Evolutionary conservation across 2,888 invertebrate species (phyloP).

Genomic region (Hedychridium roseum): DNA sequence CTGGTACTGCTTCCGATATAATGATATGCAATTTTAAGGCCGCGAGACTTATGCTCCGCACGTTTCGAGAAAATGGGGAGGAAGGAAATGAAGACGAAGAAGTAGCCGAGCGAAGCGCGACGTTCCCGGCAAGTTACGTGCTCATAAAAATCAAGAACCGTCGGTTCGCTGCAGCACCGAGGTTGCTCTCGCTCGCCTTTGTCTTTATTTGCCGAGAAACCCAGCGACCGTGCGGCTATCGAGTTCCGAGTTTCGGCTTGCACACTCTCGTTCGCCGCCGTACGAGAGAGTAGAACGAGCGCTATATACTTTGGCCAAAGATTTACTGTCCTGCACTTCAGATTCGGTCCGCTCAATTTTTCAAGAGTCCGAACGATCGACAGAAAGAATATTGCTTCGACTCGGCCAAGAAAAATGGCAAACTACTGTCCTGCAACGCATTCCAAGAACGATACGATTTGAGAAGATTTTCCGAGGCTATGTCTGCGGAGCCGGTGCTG

Average conservation of each 20-base stretch:
- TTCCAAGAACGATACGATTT: constrained; percentile 6
- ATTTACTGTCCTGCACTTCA: constrained; percentile 32
- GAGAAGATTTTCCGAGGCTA: too few relatives aligned
- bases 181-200: constrained; percentile 44
- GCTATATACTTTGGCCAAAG: constrained; percentile 27
- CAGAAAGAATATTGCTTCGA: too few relatives aligned
- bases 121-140: constrained; percentile 59
- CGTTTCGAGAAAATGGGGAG: constrained; percentile 5
- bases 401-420: too few relatives aligned
- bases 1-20: too few relatives aligned
- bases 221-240: too few relatives aligned
- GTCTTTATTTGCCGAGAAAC: constrained; percentile 1
- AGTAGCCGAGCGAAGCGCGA: constrained; percentile 15
- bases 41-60: too few relatives aligned
- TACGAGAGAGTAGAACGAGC: background rate
- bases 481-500: constrained; percentile 41
- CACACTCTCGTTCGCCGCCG: background rate
- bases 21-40: too few relatives aligned
- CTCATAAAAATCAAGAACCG: constrained; percentile 64
- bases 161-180: constrained; percentile 46
- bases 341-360: constrained; percentile 42
- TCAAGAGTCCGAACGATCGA: constrained; percentile 21
- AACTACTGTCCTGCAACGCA: too few relatives aligned
- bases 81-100: background rate
- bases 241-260: too few relatives aligned